phyloP scores from a whole-genome alignment of 2,888 invertebrate species.

The Agriotes lineatus region DNA sequence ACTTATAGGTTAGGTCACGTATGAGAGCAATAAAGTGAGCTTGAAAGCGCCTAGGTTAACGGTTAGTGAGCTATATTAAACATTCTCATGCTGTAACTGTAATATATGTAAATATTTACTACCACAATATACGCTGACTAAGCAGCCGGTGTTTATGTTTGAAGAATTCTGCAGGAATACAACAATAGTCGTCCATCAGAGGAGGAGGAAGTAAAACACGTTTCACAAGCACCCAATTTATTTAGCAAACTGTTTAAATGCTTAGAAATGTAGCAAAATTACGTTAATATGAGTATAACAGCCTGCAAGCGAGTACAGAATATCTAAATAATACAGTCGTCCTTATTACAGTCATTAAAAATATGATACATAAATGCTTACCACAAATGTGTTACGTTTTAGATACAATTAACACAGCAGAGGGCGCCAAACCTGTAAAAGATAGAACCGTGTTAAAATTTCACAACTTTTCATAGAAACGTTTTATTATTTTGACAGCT shows the following conservation, averaged over 20 bases:
- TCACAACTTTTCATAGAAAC: neutral
- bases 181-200: neutral
- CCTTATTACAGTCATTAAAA: conserved; percentile 1
- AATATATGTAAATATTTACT: too few relatives aligned
- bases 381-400: conserved; percentile 63
- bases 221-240: conserved; percentile 22
- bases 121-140: too few relatives aligned
- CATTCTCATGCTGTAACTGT: too few relatives aligned
- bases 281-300: neutral
- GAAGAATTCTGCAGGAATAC: too few relatives aligned
- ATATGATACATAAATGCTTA: conserved; percentile 28
- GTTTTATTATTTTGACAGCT: too few relatives aligned
- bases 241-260: conserved; percentile 18
- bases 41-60: too few relatives aligned
- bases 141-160: too few relatives aligned
- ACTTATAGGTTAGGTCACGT: too few relatives aligned
- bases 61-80: too few relatives aligned
- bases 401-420: conserved; percentile 85
- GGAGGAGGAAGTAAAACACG: neutral
- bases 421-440: conserved; percentile 82
- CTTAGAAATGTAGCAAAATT: conserved; percentile 19
- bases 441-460: neutral
- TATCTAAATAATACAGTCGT: neutral
- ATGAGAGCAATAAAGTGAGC: too few relatives aligned
- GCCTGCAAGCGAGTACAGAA: conserved; percentile 11